phyloP scores from a whole-genome alignment of 2,797 vertebrate genomes.

The Peromyscus attwateri region DNA sequence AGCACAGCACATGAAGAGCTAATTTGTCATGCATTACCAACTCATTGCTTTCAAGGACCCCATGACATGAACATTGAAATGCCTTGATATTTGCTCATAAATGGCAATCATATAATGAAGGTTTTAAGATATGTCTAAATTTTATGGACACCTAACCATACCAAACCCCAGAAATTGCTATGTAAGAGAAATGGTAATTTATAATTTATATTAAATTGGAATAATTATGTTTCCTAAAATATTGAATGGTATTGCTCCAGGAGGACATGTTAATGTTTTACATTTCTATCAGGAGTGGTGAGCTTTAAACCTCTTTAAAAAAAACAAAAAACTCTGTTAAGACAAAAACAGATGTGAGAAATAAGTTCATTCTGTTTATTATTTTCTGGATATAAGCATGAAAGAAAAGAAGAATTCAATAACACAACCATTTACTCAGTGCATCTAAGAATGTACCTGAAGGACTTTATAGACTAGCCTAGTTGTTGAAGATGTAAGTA shows the following conservation, averaged over 20 bases:
- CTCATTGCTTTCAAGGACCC: background rate
- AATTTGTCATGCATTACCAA: background rate
- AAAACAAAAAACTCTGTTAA: background rate
- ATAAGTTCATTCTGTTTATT: conserved; percentile 27
- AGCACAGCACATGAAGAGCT: background rate
- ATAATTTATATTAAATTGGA: background rate
- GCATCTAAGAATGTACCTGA: background rate
- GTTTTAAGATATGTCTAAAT: conserved; percentile 26
- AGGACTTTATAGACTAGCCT: background rate
- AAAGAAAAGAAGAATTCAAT: conserved; percentile 4
- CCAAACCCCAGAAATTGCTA: background rate
- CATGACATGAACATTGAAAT: background rate
- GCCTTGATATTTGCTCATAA: background rate
- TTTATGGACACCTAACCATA: background rate
- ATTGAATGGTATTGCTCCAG: background rate
- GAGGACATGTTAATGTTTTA: background rate
- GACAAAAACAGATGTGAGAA: background rate
- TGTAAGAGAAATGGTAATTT: background rate
- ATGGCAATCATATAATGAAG: background rate
- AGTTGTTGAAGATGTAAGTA: background rate
- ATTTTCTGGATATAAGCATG: background rate
- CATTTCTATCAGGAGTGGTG: background rate
- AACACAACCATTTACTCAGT: background rate
- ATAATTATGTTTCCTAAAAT: background rate
- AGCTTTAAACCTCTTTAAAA: background rate